A percentile compares a stretch with the other conserved stretches of the same genome.
These are phyloP conservation scores for Pissodes strobi DNA, from an alignment of 1,140 invertebrate genomes.

Conservation along the genomic window DNA sequence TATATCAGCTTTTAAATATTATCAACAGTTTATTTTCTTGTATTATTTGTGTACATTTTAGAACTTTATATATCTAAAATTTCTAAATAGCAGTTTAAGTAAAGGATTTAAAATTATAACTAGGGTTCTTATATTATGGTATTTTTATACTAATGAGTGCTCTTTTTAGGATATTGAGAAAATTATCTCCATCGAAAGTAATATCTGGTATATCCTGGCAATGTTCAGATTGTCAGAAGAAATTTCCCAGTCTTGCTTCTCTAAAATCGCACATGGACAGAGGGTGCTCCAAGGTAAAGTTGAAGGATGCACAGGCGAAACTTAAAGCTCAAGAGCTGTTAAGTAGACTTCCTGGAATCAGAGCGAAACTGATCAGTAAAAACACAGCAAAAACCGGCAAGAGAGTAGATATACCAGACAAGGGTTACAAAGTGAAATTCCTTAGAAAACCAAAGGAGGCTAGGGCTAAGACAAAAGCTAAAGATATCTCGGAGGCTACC, in stretches of 20 bases:
- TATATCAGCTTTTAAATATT: too few species aligned
- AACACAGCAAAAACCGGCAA: neutral
- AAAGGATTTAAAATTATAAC: too few species aligned
- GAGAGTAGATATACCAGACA: neutral
- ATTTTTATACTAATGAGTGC: neutral
- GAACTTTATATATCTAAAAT: too few species aligned
- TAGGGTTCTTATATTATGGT: too few species aligned
- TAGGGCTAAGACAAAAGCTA: neutral
- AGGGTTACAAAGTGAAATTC: neutral
- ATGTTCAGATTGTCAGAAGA: constrained; percentile 16
- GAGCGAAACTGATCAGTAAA: neutral
- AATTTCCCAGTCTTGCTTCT: constrained; percentile 3
- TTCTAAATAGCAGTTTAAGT: too few species aligned
- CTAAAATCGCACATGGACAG: constrained; percentile 18
- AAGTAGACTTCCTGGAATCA: constrained; percentile 18
- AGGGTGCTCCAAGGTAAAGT: neutral
- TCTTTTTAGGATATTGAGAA: constrained; percentile 15
- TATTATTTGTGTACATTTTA: too few species aligned
- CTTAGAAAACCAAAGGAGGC: too few species aligned
- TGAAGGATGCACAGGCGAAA: neutral
- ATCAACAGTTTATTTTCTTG: too few species aligned
- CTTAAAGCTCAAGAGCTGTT: neutral
- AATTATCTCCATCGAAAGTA: neutral
- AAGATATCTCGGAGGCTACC: neutral
- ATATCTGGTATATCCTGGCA: constrained; percentile 24